A percentile compares a stretch with the other conserved stretches of the same genome.
phyloP scores from a whole-genome alignment of 2,113 vertebrate genomes.

The Meles meles region DNA sequence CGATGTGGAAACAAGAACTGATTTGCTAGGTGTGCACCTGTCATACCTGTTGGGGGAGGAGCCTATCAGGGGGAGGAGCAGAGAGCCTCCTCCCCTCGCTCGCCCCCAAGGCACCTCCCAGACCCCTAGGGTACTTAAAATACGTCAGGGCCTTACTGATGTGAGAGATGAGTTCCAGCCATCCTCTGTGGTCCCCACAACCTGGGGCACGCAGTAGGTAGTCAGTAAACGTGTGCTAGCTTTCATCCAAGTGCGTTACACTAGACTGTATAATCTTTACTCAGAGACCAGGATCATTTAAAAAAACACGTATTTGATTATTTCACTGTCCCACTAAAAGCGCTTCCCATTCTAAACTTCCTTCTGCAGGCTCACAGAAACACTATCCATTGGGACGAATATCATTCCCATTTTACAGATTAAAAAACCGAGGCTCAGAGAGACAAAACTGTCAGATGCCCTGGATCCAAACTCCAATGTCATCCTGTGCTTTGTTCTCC shows the following conservation, averaged over 20 bases:
- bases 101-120: neutral
- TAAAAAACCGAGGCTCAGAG: neutral
- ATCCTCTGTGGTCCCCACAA: neutral
- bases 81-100: neutral
- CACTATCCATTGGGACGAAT: neutral
- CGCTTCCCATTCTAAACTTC: neutral
- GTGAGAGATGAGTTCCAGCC: neutral
- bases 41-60: too few species aligned
- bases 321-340: neutral
- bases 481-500: neutral
- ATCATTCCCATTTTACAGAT: neutral
- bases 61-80: neutral
- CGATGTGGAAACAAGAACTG: neutral
- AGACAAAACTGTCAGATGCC: neutral
- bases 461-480: neutral
- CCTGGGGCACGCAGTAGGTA: neutral
- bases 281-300: neutral
- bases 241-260: neutral
- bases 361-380: neutral
- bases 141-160: neutral
- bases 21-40: fast-evolving
- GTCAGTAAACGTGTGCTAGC: neutral
- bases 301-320: neutral
- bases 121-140: neutral
- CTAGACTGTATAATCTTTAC: neutral